Evolutionary conservation across 92 coral and sea anemone genomes (phyloP), one percentile per base, ranked within the genome.

Genomic region (Umimayanthus kanabou): DNA sequence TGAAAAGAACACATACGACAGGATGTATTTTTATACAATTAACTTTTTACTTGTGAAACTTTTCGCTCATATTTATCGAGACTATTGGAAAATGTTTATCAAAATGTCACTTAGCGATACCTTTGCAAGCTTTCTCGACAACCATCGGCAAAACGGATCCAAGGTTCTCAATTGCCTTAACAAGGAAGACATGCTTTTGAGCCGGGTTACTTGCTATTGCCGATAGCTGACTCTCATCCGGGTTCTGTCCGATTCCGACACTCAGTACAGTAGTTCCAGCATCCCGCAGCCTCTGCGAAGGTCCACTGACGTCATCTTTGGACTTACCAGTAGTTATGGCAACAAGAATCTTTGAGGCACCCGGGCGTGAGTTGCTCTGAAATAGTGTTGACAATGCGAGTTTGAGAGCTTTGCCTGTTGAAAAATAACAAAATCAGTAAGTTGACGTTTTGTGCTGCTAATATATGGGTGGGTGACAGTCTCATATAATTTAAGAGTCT

Each of bases 331-430:
- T 28, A 18, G 87, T 83, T 83, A 83, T 70, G 47, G 25, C 39
- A 42, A 83, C 78, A 26, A 30, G 65, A 45, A 47, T 16, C 18
- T 83, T 83, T 11, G 87, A 15, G 47, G 78, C 67, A 45, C 39
- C 78, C 28, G 77, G 87, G 1, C 87, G 87, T 13, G 74, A 50
- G 11, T 58, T 70, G 1, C 43, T 83, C 78, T 83, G 40, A 43
- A 69, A 83, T 26, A 83, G 69, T 1, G 22, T 11, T 50, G 78
- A 43, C 26, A 42, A 26, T 69, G 87, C 65, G 29, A 69, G 77
- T 18, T 10, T 83, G 6, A 83, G 87, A 26, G 87, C 78, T 71
- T 83, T 83, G 20, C 87, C 87, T 83, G 87, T 69, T 70, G 67
- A 57, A 4, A 55, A 29, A 26, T 4, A 22, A 7, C 37, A 5